Percentiles rank a stretch among this genome's conserved stretches.
phyloP scores from a whole-genome alignment of 37 sponge, comb jelly and placozoan genomes.

The Aphrocallistes beatrix region DNA sequence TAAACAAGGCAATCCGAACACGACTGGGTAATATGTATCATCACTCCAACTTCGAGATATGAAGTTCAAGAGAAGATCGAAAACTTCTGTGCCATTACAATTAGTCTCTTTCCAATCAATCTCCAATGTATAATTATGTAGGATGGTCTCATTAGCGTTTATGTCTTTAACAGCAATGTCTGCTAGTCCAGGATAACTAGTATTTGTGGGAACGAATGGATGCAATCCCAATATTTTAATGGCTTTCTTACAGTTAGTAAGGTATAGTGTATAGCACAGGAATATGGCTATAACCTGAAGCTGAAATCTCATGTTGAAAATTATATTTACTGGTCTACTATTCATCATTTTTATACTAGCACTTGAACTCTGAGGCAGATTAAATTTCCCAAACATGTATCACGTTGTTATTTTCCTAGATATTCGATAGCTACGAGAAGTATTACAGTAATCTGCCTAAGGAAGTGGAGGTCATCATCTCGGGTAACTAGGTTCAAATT shows the following conservation, averaged over 20 bases:
- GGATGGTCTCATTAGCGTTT: neutral
- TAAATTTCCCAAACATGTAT: too few relatives aligned
- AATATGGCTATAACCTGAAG: too few relatives aligned
- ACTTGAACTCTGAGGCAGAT: too few relatives aligned
- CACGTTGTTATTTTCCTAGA: too few relatives aligned
- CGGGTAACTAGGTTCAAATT: neutral
- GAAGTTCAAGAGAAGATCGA: neutral
- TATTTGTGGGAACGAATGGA: neutral
- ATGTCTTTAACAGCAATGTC: neutral
- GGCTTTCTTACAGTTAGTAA: neutral
- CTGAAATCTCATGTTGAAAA: too few relatives aligned
- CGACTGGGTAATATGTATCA: neutral
- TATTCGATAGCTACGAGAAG: too few relatives aligned
- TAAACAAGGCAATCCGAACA: neutral
- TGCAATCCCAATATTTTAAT: neutral
- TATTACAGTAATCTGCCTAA: neutral
- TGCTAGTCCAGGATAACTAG: neutral
- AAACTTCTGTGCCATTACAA: neutral
- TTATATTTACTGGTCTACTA: too few relatives aligned
- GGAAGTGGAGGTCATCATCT: neutral
- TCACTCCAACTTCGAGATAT: neutral
- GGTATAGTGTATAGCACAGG: neutral
- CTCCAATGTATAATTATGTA: neutral
- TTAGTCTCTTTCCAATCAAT: neutral
- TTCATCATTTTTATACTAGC: too few relatives aligned